phyloP scores from a whole-genome alignment of 2,113 vertebrate species.

The Emydura subglobosa region DNA sequence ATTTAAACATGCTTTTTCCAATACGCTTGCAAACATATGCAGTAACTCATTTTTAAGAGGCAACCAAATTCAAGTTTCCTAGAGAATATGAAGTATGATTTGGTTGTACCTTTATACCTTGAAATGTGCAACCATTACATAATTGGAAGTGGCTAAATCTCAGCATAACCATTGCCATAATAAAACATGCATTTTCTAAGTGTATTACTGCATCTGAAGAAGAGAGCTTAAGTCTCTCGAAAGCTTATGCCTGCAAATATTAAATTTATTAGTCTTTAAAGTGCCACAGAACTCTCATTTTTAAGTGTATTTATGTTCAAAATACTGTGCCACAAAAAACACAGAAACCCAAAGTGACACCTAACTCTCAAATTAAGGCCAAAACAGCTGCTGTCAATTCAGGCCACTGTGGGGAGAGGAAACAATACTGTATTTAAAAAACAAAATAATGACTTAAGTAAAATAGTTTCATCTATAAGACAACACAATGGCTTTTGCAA shows the following conservation, averaged over 20 bases:
- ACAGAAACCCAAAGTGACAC: neutral
- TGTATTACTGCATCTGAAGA: no score
- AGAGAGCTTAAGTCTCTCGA: no score
- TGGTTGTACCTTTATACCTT: neutral
- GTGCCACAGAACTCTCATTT: neutral
- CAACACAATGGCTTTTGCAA: neutral
- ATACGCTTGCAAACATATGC: neutral
- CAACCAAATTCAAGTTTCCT: neutral
- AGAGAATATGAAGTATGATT: neutral
- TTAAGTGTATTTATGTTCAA: neutral
- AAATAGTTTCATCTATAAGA: neutral
- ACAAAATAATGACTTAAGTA: neutral
- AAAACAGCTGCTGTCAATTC: neutral
- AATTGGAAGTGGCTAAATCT: neutral
- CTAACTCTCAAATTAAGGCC: neutral
- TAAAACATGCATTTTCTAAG: rapidly evolving
- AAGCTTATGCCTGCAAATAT: no score
- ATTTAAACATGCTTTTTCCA: neutral
- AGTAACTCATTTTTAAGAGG: neutral
- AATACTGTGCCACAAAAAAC: neutral
- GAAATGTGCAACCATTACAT: no score
- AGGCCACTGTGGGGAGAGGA: neutral
- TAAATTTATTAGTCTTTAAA: no score
- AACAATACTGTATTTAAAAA: neutral
- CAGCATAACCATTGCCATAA: neutral